These are phyloP conservation scores for Plemyria rubiginata DNA, from an alignment of 2,888 invertebrate species.

Conservation along the genomic window DNA sequence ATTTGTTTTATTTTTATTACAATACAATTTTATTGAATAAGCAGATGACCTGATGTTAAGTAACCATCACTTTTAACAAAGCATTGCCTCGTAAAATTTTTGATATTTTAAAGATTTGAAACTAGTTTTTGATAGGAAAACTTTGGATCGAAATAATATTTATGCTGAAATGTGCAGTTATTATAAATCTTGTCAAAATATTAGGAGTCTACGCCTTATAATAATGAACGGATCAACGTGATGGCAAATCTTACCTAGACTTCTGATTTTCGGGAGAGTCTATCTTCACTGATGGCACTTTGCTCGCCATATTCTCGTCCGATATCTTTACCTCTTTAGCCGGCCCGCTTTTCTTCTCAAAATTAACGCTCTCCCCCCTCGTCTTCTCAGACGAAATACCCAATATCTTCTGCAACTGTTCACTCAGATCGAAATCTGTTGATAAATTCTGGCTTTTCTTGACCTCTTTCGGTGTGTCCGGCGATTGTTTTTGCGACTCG, in stretches of 20 bases:
- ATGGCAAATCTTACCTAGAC: constrained; percentile 58
- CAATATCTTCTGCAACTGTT: constrained; percentile 79
- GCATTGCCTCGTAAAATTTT: no score
- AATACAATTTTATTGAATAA: no score
- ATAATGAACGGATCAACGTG: no score
- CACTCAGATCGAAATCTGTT: constrained; percentile 80
- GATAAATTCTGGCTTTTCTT: constrained; percentile 81
- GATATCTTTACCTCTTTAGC: constrained; percentile 73
- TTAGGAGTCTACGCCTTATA: no score
- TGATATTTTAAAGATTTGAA: no score
- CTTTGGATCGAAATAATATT: no score
- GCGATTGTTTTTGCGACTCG: constrained; percentile 75
- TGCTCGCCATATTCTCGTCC: constrained; percentile 62
- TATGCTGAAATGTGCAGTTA: no score
- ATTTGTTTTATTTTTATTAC: no score
- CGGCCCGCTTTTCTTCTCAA: constrained; percentile 70
- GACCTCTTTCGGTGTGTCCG: constrained; percentile 75
- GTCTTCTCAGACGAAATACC: constrained; percentile 81
- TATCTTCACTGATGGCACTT: constrained; percentile 79
- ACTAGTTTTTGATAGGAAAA: no score
- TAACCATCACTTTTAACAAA: no score
- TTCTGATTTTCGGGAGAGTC: constrained; percentile 78
- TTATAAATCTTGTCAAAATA: no score
- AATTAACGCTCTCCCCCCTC: constrained; percentile 57
- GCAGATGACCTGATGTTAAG: no score